Evolutionary conservation across 2,797 vertebrate genomes (phyloP).

Genomic region (Paedocypris micromegethes): DNA sequence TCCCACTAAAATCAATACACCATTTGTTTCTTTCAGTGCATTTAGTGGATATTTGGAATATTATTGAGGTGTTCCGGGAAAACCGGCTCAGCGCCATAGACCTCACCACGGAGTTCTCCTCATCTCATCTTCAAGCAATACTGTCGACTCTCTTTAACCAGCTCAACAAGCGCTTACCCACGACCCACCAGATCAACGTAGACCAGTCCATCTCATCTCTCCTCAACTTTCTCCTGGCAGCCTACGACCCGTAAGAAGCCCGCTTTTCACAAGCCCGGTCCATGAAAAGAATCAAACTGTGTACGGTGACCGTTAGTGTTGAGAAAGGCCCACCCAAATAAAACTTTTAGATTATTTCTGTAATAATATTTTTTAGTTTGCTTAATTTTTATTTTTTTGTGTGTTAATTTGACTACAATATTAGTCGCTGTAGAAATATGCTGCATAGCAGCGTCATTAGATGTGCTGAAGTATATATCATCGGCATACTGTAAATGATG

Average conservation of each 20-base stretch:
- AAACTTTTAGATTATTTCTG: no score
- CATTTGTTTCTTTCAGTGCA: constrained; percentile 72
- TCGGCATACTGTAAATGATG: no score
- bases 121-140: constrained; percentile 88
- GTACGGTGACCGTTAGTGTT: no score
- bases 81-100: constrained; percentile 89
- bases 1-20: no score
- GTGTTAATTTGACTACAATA: no score
- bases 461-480: no score
- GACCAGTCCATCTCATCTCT: constrained; percentile 91
- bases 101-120: constrained; percentile 80
- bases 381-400: no score
- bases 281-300: no score
- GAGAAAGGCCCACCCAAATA: no score
- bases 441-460: no score
- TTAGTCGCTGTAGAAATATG: no score
- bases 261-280: not conserved
- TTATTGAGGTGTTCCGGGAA: constrained; percentile 94
- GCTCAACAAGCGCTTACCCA: constrained; percentile 97
- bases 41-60: constrained; percentile 96
- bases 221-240: constrained; percentile 93
- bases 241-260: constrained; percentile 90
- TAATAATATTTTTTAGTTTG: no score
- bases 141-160: constrained; percentile 93
- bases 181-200: constrained; percentile 92